Conservation (phyloP, 2,113 vertebrate genomes). For the Gallinago undulata region DNA sequence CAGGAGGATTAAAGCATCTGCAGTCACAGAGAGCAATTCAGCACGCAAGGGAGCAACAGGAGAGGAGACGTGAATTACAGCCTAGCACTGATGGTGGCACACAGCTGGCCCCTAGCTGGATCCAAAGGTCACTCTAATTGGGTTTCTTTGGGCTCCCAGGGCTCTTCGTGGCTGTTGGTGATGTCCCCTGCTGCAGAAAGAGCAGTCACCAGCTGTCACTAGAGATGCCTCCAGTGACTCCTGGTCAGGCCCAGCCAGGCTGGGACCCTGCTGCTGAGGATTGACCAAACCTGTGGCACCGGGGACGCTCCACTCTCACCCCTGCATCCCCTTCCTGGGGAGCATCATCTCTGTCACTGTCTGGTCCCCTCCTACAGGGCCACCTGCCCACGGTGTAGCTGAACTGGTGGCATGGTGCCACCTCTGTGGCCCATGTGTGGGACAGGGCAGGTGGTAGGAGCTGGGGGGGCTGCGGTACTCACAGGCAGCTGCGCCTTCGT, state of each 20-base stretch:
- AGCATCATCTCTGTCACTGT: background rate
- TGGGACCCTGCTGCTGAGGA: background rate
- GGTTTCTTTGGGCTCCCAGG: slow-evolving; percentile 11
- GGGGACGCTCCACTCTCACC: background rate
- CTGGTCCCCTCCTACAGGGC: rapidly evolving
- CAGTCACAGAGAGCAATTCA: rapidly evolving
- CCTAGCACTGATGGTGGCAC: background rate
- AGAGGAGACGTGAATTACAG: background rate
- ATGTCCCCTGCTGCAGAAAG: slow-evolving; percentile 5
- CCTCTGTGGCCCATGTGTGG: rapidly evolving
- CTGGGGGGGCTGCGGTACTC: slow-evolving; percentile 20
- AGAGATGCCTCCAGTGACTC: background rate
- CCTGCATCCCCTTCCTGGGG: background rate
- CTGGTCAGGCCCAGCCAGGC: background rate
- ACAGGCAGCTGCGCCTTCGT: slow-evolving; percentile 69
- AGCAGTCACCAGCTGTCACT: background rate
- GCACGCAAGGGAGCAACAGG: background rate
- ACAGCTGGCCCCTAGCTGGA: background rate
- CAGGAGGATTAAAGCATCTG: background rate
- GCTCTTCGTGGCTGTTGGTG: background rate
- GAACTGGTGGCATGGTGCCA: rapidly evolving
- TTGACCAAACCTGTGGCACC: rapidly evolving
- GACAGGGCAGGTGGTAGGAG: background rate
- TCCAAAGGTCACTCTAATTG: background rate
- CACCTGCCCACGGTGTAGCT: background rate